Evolutionary conservation across 2,113 vertebrate genomes (phyloP).

Genomic region (Philantomba maxwellii): DNA sequence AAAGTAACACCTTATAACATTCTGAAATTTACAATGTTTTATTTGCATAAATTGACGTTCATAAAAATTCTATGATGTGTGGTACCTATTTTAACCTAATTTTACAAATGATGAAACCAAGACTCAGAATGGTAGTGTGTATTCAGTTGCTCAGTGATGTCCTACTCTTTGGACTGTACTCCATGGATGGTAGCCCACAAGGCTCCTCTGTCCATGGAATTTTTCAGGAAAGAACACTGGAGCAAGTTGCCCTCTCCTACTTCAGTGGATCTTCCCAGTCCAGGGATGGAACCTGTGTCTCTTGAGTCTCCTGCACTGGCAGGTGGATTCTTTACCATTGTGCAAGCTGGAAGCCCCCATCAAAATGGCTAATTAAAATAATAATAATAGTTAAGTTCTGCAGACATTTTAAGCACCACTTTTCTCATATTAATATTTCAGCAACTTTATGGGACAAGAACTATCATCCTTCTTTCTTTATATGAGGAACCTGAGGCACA

Average conservation of each 20-base stretch:
- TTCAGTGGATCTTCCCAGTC: neutral
- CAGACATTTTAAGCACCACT: neutral
- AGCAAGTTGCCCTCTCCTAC: neutral
- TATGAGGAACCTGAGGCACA: neutral
- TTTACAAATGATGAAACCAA: neutral
- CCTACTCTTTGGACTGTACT: neutral
- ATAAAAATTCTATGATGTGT: neutral
- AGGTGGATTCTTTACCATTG: neutral
- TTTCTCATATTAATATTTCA: neutral
- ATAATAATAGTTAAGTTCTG: neutral
- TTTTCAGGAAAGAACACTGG: neutral
- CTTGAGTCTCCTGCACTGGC: neutral
- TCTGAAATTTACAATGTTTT: neutral
- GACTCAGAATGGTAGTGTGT: neutral
- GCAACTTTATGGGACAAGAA: neutral
- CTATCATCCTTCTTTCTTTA: neutral
- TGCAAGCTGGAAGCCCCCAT: neutral
- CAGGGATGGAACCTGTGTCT: neutral
- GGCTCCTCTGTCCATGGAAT: neutral
- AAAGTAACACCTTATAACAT: neutral
- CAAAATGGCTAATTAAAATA: neutral
- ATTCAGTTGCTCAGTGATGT: neutral
- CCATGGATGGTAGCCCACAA: neutral
- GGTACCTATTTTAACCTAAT: neutral
- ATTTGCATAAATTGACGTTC: neutral